A percentile compares a stretch with the other conserved stretches of the same genome.
These are phyloP conservation scores for Synergus japonicus DNA, from an alignment of 2,888 invertebrate species.

Conservation along the genomic window DNA sequence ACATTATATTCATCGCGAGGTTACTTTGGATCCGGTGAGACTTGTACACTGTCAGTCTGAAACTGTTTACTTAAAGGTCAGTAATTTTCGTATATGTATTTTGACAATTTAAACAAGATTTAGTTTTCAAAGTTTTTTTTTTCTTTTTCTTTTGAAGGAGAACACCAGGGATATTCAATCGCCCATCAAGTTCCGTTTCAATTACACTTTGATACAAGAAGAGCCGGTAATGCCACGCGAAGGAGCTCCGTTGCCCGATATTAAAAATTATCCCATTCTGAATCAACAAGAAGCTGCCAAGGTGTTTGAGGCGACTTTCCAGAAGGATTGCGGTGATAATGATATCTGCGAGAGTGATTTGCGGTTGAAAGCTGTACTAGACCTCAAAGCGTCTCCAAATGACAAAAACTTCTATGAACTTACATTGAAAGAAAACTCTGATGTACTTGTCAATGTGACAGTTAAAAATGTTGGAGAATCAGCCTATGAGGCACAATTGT, in stretches of 20 bases:
- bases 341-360: slow-evolving; percentile 92
- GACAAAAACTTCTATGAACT: slow-evolving; percentile 75
- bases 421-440: slow-evolving; percentile 86
- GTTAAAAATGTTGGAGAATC: slow-evolving; percentile 91
- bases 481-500: slow-evolving; percentile 92
- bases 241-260: slow-evolving; percentile 82
- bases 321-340: slow-evolving; percentile 94
- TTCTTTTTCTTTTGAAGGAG: slow-evolving; percentile 77
- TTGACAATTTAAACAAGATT: not conserved
- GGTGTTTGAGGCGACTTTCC: slow-evolving; percentile 90
- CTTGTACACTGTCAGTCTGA: slow-evolving; percentile 85
- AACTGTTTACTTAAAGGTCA: slow-evolving; percentile 88
- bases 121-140: slow-evolving; percentile 38
- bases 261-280: slow-evolving; percentile 90
- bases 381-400: slow-evolving; percentile 77
- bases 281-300: slow-evolving; percentile 91
- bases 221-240: slow-evolving; percentile 80
- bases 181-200: slow-evolving; percentile 91
- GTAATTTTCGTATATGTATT: slow-evolving; percentile 14
- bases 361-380: slow-evolving; percentile 82
- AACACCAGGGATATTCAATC: slow-evolving; percentile 92
- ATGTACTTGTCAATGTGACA: slow-evolving; percentile 86
- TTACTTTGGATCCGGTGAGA: slow-evolving; percentile 81
- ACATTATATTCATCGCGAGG: slow-evolving; percentile 82
- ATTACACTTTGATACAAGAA: slow-evolving; percentile 88